These are phyloP conservation scores for Penaeus vannamei DNA, from an alignment of 1,140 invertebrate species.

Conservation along the genomic window DNA sequence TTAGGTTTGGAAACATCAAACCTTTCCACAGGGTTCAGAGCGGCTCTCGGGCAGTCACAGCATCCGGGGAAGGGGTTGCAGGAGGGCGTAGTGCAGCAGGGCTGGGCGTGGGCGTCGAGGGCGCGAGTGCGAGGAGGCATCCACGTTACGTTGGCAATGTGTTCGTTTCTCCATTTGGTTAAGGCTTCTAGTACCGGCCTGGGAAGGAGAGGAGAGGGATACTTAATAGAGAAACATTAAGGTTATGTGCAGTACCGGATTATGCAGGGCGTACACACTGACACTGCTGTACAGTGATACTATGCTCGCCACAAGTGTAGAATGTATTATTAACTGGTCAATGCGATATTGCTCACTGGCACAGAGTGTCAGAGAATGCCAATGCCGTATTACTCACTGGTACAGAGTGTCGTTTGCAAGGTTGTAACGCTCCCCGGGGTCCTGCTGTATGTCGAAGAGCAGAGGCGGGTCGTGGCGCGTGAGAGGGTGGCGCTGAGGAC, in stretches of 20 bases:
- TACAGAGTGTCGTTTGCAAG: constrained; percentile 1
- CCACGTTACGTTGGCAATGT: constrained; percentile 53
- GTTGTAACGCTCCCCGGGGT: constrained; percentile 58
- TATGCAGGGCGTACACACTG: background rate
- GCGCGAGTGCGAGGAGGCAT: background rate
- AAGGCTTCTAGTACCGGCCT: constrained; percentile 32
- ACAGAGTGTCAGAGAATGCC: background rate
- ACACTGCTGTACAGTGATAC: too few species aligned
- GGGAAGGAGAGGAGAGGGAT: background rate
- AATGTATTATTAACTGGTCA: background rate
- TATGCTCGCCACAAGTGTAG: too few species aligned
- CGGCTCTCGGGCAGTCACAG: constrained; percentile 42
- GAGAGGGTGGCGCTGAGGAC: constrained; percentile 23
- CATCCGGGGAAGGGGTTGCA: constrained; percentile 53
- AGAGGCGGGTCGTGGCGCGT: constrained; percentile 51
- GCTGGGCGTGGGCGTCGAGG: constrained; percentile 19
- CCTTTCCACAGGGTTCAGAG: too few species aligned
- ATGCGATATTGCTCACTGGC: constrained; percentile 4
- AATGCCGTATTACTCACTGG: constrained; percentile 3
- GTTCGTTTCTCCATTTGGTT: constrained; percentile 36
- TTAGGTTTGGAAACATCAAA: too few species aligned
- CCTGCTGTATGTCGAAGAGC: constrained; percentile 47
- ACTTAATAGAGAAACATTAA: background rate
- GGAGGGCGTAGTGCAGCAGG: constrained; percentile 40
- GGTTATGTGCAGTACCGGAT: background rate